Conservation (phyloP, 2,888 invertebrate genomes). For the Drosophila prolongata region DNA sequence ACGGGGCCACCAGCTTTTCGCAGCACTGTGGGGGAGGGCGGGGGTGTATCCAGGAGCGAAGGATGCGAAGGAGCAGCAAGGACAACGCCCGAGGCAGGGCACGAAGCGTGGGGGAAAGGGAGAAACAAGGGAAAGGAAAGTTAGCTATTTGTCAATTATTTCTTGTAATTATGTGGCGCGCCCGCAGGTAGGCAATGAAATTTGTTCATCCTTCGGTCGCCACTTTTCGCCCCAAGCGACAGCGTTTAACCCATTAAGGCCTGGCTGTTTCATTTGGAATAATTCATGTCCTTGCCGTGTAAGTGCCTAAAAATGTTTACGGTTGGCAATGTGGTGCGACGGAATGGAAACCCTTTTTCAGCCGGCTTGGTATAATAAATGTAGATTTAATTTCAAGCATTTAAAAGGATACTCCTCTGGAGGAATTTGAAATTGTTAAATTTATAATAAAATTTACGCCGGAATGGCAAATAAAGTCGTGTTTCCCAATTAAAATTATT, state of each 20-base stretch:
- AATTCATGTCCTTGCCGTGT: constrained; percentile 23
- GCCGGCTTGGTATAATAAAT: constrained; percentile 21
- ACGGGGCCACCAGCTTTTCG: constrained; percentile 76
- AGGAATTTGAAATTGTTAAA: constrained; percentile 12
- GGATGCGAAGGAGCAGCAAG: constrained; percentile 9
- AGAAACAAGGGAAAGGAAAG: constrained; percentile 9
- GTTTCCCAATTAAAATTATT: background rate
- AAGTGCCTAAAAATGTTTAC: constrained; percentile 33
- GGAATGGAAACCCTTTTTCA: constrained; percentile 7
- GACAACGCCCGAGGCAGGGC: constrained; percentile 20
- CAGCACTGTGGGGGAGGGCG: constrained; percentile 75
- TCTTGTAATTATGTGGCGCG: constrained; percentile 45
- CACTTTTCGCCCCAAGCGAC: constrained; percentile 23
- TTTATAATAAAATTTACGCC: constrained; percentile 5
- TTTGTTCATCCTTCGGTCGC: constrained; percentile 35
- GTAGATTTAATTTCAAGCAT: constrained; percentile 27
- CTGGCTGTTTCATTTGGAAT: constrained; percentile 20
- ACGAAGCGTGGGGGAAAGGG: constrained; percentile 7
- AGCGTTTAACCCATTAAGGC: constrained; percentile 32
- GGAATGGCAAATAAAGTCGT: background rate
- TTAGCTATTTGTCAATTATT: constrained; percentile 40
- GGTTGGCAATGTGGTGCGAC: constrained; percentile 21
- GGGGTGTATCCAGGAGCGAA: background rate
- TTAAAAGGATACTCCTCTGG: constrained; percentile 20
- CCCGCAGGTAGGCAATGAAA: constrained; percentile 68